Evolutionary conservation across 2,113 vertebrate species (phyloP), one percentile per base, ranked within the genome.

Genomic region (Colius striatus): DNA sequence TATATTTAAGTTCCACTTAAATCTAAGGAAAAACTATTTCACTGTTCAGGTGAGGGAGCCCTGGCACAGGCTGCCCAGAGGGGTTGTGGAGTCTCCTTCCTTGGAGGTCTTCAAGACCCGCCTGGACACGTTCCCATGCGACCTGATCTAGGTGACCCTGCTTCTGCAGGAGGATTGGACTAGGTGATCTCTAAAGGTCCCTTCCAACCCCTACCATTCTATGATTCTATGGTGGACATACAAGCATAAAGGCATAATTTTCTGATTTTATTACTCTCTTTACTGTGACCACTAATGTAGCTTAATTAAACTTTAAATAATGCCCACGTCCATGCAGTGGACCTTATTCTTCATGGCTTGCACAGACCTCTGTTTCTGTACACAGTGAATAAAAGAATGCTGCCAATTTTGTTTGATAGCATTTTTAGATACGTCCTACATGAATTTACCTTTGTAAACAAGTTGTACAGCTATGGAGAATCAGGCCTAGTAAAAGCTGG

Each of bases 401-500:
- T 80, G n/a, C 47, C 15, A 6, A 0, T 89, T 87, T 75, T 61
- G 54, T 66, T 87, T 62, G 61, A 27, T 32, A 86, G 65, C 30
- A 14, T 72, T 87, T 92, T 73, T 71, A 70, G 72, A 47, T 68
- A 61, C 5, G 16, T 53, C 43, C 41, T 80, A 38, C n/a, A 48
- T 73, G 90, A 90, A 55, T 38, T 8, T 25, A 66, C 14, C 71
- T 84, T 10, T 38, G n/a, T 73, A 73, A 94, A 72, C n/a, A 73
- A 55, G 32, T 58, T 73, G 51, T 11, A 30, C 0, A 0, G 53
- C 71, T 81, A 9, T 80, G 76, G 57, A 88, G 61, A 90, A 85
- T 90, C 67, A 90, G 71, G 55, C 51, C 78, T 85, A 86, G 54
- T 82, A 77, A 63, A 61, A 90, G 65, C 83, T 94, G 88, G 79